Evolutionary conservation across 2,888 invertebrate genomes (phyloP).

Genomic region (Drosophila cracens): DNA sequence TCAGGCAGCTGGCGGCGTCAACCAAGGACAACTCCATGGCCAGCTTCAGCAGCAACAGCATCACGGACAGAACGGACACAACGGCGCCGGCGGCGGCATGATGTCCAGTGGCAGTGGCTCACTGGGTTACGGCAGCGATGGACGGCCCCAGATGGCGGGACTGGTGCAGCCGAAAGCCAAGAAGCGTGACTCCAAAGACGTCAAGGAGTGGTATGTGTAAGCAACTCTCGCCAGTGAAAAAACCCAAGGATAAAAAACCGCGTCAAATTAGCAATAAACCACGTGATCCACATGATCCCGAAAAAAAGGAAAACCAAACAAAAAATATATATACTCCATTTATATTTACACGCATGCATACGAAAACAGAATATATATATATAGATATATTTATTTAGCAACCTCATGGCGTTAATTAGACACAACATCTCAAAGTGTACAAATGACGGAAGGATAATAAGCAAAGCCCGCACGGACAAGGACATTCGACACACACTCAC

Average conservation of each 20-base stretch:
- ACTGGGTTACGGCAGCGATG: conserved; percentile 83
- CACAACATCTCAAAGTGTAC: conserved; percentile 41
- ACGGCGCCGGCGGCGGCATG: conserved; percentile 57
- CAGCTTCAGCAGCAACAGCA: conserved; percentile 61
- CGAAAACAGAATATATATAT: conserved; percentile 27
- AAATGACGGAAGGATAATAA: conserved; percentile 51
- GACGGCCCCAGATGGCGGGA: conserved; percentile 84
- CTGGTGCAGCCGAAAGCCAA: conserved; percentile 86
- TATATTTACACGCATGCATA: conserved; percentile 33
- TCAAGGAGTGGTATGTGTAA: conserved; percentile 99
- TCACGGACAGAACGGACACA: conserved; percentile 57
- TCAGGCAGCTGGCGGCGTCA: conserved; percentile 53
- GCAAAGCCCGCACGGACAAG: conserved; percentile 28
- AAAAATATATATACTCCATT: conserved; percentile 7
- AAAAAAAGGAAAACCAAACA: neutral
- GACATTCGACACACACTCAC: conserved; percentile 3
- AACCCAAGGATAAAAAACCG: conserved; percentile 7
- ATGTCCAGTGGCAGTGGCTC: conserved; percentile 78
- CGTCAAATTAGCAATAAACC: conserved; percentile 82
- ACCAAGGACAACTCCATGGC: conserved; percentile 58
- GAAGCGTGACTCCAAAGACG: conserved; percentile 93
- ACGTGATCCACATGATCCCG: conserved; percentile 24
- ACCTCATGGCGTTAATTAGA: conserved; percentile 60
- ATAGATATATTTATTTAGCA: conserved; percentile 47
- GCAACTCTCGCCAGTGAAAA: conserved; percentile 13